Evolutionary conservation across 2,888 invertebrate species (phyloP), one percentile per base, ranked within the genome.

Genomic region (Thereva nobilitata): DNA sequence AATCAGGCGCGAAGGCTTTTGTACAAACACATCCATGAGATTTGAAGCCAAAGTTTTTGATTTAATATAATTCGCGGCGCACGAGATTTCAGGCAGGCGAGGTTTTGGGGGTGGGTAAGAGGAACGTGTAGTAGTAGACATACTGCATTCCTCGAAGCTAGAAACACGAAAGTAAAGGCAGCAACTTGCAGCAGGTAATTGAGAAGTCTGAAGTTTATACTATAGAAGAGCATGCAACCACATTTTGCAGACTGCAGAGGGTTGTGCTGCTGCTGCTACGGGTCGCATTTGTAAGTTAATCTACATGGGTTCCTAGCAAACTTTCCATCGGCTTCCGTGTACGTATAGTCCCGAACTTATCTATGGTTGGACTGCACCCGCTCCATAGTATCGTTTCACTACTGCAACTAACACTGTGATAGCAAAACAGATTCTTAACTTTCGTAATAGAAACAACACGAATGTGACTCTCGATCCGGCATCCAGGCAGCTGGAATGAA

Each of bases 21-120:
- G 23, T 23, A 23, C 23, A 23, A 23, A 23, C 23, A 23, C 23
- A 23, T 23, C 23, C 23, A 23, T n/a, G 23, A 23, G 23, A 23
- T 41, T 40, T n/a, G 37, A 34, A 56, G 56, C 35, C 10, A 45
- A 56, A 56, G 56, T 56, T 56, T 23, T 56, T 45, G 37, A 56
- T 45, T 56, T 56, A 56, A 56, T 56, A 56, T 44, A 44, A 56
- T 56, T 56, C 42, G 35, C 34, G 10, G n/a, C 2, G 44, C n/a
- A 38, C 37, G 5, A 35, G n/a, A 8, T 34, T 44, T 56, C 34
- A 23, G 1, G 23, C 23, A 2, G 23, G 23, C 1, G 23, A 2
- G 23, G 23, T 23, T 23, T 23, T 23, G 23, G 23, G 1, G 23
- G 23, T 23, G 23, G 23, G 23, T 2, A 23, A 23, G 23, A 2